phyloP scores from a whole-genome alignment of 2,113 vertebrate genomes.

The Pristiophorus japonicus region DNA sequence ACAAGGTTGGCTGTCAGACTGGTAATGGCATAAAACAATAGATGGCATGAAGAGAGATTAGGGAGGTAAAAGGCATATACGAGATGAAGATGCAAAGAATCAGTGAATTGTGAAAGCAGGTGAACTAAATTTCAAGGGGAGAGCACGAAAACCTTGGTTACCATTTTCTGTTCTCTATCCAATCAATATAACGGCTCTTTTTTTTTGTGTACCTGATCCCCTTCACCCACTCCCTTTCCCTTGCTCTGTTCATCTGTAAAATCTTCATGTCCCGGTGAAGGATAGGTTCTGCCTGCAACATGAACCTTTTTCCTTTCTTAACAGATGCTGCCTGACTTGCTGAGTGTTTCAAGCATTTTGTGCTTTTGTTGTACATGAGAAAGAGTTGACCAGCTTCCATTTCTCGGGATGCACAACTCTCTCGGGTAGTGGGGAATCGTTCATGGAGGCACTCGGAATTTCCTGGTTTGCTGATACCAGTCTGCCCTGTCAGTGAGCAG shows the following conservation, averaged over 20 bases:
- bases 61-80: background rate
- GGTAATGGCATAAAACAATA: too few species aligned
- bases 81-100: background rate
- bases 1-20: background rate
- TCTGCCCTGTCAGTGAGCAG: background rate
- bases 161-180: background rate
- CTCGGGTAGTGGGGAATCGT: background rate
- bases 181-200: too few species aligned
- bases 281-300: background rate
- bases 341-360: background rate
- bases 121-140: background rate
- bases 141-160: background rate
- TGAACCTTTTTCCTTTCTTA: background rate
- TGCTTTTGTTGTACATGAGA: background rate
- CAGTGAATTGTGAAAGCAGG: background rate
- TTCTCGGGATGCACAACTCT: background rate
- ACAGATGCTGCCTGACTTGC: background rate
- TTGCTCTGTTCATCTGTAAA: background rate
- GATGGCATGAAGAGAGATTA: background rate
- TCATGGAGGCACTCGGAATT: background rate
- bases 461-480: background rate
- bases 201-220: background rate
- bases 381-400: background rate
- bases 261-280: background rate
- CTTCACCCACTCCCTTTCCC: background rate